These are phyloP conservation scores for Corydoras maculifer DNA, from an alignment of 2,113 vertebrate genomes.

Conservation along the genomic window DNA sequence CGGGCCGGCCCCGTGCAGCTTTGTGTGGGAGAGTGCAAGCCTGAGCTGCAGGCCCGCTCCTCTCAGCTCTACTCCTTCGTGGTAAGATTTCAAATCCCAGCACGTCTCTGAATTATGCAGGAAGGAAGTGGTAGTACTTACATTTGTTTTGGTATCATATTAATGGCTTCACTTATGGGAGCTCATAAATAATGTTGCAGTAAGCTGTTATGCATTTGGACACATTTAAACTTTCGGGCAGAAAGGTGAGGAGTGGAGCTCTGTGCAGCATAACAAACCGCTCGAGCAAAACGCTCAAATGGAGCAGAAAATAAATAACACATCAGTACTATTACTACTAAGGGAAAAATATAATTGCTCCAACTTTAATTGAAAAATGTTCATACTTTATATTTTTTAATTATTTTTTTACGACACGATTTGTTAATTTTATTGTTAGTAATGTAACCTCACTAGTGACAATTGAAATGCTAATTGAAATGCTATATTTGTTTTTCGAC, in stretches of 20 bases:
- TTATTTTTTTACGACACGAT: too few relatives aligned
- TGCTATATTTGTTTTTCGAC: too few relatives aligned
- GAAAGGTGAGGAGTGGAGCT: not conserved
- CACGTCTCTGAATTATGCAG: slow-evolving; percentile 27
- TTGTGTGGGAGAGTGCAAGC: slow-evolving; percentile 89
- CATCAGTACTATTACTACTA: too few relatives aligned
- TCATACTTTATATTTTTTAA: too few relatives aligned
- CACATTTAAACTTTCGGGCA: slow-evolving; percentile 18
- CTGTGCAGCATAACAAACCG: not conserved
- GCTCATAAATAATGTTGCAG: slow-evolving; percentile 8
- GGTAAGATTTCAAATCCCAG: slow-evolving; percentile 65
- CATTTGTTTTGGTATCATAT: slow-evolving; percentile 26
- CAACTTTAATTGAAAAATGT: too few relatives aligned
- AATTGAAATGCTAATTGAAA: too few relatives aligned
- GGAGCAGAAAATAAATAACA: too few relatives aligned
- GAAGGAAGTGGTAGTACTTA: not conserved
- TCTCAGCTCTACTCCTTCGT: slow-evolving; percentile 86
- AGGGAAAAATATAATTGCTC: too few relatives aligned
- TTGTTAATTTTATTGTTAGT: too few relatives aligned
- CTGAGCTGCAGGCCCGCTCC: slow-evolving; percentile 85
- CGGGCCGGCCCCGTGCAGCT: slow-evolving; percentile 82
- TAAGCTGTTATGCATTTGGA: slow-evolving; percentile 9
- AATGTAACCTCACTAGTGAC: too few relatives aligned
- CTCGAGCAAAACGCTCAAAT: too few relatives aligned
- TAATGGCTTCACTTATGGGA: slow-evolving; percentile 20